Evolutionary conservation across 2,113 vertebrate species (phyloP), one percentile per base, ranked within the genome.

Genomic region (Tapirus terrestris): DNA sequence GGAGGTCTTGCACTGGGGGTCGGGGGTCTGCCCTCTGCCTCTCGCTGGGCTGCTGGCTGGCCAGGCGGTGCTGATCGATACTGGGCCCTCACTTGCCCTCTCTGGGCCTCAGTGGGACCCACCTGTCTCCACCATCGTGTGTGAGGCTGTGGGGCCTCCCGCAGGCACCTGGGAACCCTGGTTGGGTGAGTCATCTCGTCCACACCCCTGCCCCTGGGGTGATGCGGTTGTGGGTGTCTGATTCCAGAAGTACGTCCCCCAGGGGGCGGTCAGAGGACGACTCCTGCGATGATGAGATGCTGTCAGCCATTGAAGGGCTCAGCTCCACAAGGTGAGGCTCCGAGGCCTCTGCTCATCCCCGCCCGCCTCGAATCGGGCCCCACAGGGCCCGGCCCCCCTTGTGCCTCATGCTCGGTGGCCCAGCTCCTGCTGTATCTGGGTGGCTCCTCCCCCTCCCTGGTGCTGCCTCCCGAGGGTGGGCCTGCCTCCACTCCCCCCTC

Each of bases 291-390:
- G 99, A 99, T 73, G 99, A 99, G 98, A 99, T 99, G 99, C 99
- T 99, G 93, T 99, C 99, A 0, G 99, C 99, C 92, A 99, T 99
- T 0, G 99, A 99, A 82, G 99, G 99, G 82, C 99, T 99, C 96
- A 99, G 99, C 98, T 99, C 99, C 89, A 99, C 98, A 91, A 99
- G 99, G 99, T 99, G 99, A 85, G 99, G 95, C 92, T 0, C 86
- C 36, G 45, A 13, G 10, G 18, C 51, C 31, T 58, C 81, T 6
- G 33, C 33, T 18, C 0, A 2, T 48, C 31, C 33, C 39, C 0
- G 25, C 0, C 23, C 27, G 29, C 70, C 77, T 5, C 7, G 0
- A 14, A 12, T 4, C 29, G 13, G 61, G 18, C 73, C 8, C 12
- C 2, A 0, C 1, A 0, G 0, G n/a, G 25, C 60, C 39, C n/a